Base-by-base conservation (phyloP, 2,797 vertebrate species). In the Meriones psammophilus region DNA sequence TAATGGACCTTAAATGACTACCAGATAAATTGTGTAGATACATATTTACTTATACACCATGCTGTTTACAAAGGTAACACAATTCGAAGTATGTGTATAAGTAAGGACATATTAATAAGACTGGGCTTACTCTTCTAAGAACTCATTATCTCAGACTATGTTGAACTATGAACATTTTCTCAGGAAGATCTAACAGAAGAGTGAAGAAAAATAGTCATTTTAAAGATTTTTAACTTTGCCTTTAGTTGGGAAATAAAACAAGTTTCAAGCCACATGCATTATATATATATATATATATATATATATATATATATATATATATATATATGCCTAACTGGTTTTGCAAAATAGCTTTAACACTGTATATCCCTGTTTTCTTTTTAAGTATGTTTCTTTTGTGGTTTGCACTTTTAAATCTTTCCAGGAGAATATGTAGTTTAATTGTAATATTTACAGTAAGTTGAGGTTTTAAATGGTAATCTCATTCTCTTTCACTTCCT, bases 401-500 rank as follows among this genome's bases (percentile, higher is more conserved):
- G 62, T 80, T 96, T 90, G 50, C 39, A 78, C 36, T 83, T 97
- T 96, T 69, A 93, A 92, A 80, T 88, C 15, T 46, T 30, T 30
- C 24, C 24, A 74, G 56, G 76, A 94, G 73, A 95, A 94, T 3
- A 88, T 83, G 95, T 93, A 68, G 42, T 71, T 94, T 95, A 95
- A 94, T 97, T 96, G 92, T 20, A 95, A 83, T 96, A 92, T 92
- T 96, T 95, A 88, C 81, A 96, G 78, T 88, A 94, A 93, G 1
- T n/a, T 80, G 28, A 88, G 58, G 5, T 95, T 77, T 62, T 96
- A 96, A 96, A 93, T 76, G 58, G 62, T 56, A 90, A 90, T 50
- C 86, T 89, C 81, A 80, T 86, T 17, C 22, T 96, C 78, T 94
- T 88, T 95, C 54, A 88, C 73, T 66, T 93, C 60, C 76, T 42